Evolutionary conservation across 2,797 vertebrate genomes (phyloP), one percentile per base, ranked within the genome.

Genomic region (Enteromius fasciolatus): DNA sequence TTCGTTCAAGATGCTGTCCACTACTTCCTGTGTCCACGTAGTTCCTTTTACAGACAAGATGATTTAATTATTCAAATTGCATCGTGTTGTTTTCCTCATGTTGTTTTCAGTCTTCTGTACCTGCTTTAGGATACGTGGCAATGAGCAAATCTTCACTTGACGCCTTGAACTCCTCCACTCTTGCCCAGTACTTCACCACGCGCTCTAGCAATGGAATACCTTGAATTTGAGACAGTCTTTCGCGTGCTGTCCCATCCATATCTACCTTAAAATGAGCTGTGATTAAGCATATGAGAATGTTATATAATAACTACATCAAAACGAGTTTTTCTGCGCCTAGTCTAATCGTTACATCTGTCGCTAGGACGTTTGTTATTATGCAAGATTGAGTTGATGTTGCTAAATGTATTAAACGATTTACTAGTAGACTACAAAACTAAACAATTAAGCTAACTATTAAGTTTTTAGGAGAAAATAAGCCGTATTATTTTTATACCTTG

Each of bases 1-100:
- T 0, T 81, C 70, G 33, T 84, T 85, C 20, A 88, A 41, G 25
- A 88, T 86, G 11, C 78, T 11, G 77, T 88, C 86, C 33, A 89
- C 86, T 15, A 89, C 82, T 78, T 89, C 87, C 74, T 89, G 87
- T 12, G 48, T 78, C 86, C 88, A 89, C 10, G 87, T 88, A 1
- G 88, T 87, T 39, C 85, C 86, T 87, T 25, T 12, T 28, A 31
- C 3, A 39, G 3, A 80, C n/a, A 11, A 72, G n/a, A 23, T 20
- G 10, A 6, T 61, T 54, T 10, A 4, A 66, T 54, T 31, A 39
- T 50, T 70, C 25, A 18, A 17, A n/a, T 23, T 31, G 0, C 23
- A 15, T 63, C 23, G 25, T 72, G 17, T 14, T n/a, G 6, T 15
- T 50, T 36, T 52, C 4, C 10, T 17, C 18, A 3, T 25, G 25